phyloP scores from a whole-genome alignment of 2,888 invertebrate species.

The Teleiodes luculella region DNA sequence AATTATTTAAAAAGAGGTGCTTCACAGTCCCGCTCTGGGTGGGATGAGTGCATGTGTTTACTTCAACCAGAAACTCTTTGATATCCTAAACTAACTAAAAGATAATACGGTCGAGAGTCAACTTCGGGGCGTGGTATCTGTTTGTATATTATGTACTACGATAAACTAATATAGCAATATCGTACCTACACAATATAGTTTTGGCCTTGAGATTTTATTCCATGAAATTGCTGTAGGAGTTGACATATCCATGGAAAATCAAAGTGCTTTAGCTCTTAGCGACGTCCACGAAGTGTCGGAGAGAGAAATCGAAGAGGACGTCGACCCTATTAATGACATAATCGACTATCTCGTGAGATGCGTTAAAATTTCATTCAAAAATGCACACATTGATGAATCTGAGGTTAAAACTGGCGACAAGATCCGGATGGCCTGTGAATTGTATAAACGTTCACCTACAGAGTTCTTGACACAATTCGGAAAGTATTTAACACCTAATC shows the following conservation, averaged over 20 bases:
- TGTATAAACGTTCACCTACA: slow-evolving; percentile 82
- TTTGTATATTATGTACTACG: no score
- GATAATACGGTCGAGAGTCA: no score
- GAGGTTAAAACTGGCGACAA: slow-evolving; percentile 86
- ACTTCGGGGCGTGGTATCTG: no score
- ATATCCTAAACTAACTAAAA: no score
- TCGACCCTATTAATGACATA: slow-evolving; percentile 75
- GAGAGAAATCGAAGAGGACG: slow-evolving; percentile 29
- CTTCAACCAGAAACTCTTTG: no score
- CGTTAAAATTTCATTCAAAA: slow-evolving; percentile 85
- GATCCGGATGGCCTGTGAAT: slow-evolving; percentile 80
- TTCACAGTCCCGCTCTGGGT: no score
- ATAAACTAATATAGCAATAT: no score
- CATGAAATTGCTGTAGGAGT: no score
- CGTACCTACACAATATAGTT: no score
- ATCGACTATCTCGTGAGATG: slow-evolving; percentile 80
- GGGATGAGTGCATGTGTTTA: no score
- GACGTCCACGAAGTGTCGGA: slow-evolving; percentile 16
- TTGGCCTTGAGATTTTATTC: no score
- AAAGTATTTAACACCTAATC: slow-evolving; percentile 81
- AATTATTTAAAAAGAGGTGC: no score
- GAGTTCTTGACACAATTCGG: slow-evolving; percentile 89
- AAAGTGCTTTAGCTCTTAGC: not conserved
- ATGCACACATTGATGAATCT: slow-evolving; percentile 88
- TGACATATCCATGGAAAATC: not conserved